Evolutionary conservation across 2,113 vertebrate species (phyloP).

Genomic region (Heteronetta atricapilla): DNA sequence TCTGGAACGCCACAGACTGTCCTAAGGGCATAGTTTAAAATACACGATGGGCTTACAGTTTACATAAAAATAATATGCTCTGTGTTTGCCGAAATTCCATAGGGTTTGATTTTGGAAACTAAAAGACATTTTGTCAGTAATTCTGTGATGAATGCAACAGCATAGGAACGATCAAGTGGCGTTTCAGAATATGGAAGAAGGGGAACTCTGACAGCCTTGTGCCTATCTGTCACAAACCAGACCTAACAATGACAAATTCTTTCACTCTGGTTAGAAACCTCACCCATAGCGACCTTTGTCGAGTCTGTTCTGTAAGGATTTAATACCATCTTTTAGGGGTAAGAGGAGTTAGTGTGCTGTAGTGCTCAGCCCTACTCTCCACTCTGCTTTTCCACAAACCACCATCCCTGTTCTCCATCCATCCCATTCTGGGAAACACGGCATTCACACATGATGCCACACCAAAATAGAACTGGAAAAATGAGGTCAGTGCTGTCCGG

Average conservation of each 20-base stretch:
- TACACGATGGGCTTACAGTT: background rate
- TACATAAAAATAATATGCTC: background rate
- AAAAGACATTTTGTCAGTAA: background rate
- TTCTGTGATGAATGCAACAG: background rate
- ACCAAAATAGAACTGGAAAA: conserved; percentile 34
- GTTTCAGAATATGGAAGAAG: background rate
- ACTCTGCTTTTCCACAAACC: background rate
- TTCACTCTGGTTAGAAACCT: background rate
- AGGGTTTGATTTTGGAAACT: background rate
- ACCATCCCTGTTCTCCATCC: background rate
- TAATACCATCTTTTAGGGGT: background rate
- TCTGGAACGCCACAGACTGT: background rate
- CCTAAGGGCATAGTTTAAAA: background rate
- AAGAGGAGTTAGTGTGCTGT: background rate
- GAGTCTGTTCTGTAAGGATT: background rate
- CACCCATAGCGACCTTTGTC: background rate
- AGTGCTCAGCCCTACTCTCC: background rate
- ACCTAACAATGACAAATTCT: background rate
- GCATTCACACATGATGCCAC: background rate
- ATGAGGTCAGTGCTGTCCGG: background rate
- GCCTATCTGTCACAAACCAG: background rate
- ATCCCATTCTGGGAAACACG: background rate
- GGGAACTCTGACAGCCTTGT: background rate
- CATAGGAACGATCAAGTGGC: background rate
- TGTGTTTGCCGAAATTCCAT: background rate